A percentile compares a stretch with the other conserved stretches of the same genome.
phyloP scores from a whole-genome alignment of 1,140 invertebrate species.

The Calephelis virginiensis region DNA sequence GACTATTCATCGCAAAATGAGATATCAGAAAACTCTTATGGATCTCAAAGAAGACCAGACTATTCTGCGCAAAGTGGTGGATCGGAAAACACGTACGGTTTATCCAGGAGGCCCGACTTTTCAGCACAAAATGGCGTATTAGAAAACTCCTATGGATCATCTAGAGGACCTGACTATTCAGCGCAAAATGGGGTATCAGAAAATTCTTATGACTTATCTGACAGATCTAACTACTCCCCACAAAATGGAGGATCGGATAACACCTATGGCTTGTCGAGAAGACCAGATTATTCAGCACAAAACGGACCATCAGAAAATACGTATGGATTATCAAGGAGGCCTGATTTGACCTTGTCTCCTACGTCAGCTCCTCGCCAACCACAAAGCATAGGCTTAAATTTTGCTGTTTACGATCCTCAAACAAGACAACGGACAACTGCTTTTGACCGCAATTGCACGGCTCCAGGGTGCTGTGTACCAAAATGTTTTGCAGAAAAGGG shows the following conservation, averaged over 20 bases:
- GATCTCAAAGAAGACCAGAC: constrained; percentile 26
- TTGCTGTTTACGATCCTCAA: constrained; percentile 78
- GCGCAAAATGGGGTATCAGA: neutral
- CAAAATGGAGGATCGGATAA: constrained; percentile 2
- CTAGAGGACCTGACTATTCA: constrained; percentile 20
- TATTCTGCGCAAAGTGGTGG: constrained; percentile 17
- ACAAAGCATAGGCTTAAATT: constrained; percentile 48
- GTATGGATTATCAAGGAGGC: constrained; percentile 31
- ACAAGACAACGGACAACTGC: constrained; percentile 77
- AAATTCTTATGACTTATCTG: neutral
- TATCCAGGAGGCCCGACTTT: constrained; percentile 8
- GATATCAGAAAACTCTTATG: constrained; percentile 1
- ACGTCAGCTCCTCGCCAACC: constrained; percentile 35
- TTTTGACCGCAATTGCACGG: constrained; percentile 81
- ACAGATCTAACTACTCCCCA: constrained; percentile 27
- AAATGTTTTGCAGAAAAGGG: constrained; percentile 97
- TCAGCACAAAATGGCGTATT: neutral
- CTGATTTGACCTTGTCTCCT: constrained; percentile 28
- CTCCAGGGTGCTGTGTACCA: constrained; percentile 84
- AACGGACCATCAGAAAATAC: constrained; percentile 4
- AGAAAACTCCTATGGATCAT: constrained; percentile 24
- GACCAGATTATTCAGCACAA: neutral
- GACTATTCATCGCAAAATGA: neutral
- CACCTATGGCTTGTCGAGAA: constrained; percentile 4
- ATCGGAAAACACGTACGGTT: neutral